Percentiles rank a stretch among this genome's conserved stretches.
Evolutionary conservation across 2,113 vertebrate genomes (phyloP).

Genomic region (Dicrurus megarhynchus): DNA sequence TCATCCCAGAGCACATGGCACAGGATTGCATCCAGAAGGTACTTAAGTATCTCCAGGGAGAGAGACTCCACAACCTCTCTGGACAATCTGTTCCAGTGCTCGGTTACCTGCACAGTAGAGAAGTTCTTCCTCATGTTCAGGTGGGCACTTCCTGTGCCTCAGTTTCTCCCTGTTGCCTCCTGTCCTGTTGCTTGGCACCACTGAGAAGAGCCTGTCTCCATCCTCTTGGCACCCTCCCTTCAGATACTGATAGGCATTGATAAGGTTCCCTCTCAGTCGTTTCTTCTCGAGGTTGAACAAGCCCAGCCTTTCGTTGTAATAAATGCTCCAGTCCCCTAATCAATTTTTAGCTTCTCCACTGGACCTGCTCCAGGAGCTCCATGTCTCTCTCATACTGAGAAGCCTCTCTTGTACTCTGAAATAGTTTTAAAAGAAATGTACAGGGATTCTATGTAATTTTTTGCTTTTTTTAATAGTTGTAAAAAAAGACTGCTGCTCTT

Average conservation of each 20-base stretch:
- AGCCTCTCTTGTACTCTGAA: background rate
- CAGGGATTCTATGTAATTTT: background rate
- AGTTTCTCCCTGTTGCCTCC: background rate
- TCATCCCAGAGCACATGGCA: background rate
- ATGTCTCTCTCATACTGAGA: background rate
- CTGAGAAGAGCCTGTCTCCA: background rate
- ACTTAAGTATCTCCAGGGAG: background rate
- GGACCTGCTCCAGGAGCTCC: background rate
- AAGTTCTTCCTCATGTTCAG: background rate
- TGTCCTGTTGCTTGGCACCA: too few species aligned
- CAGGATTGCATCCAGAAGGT: background rate
- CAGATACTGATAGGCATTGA: background rate
- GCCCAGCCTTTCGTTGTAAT: background rate
- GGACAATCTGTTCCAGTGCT: background rate
- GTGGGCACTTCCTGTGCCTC: background rate
- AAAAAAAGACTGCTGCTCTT: background rate
- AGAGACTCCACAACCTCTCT: background rate
- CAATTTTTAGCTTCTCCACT: background rate
- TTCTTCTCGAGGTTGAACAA: background rate
- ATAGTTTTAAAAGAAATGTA: background rate
- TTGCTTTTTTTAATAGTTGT: background rate
- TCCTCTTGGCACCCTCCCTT: background rate
- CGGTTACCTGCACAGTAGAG: background rate
- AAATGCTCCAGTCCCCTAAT: background rate
- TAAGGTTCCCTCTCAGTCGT: background rate